Base-by-base conservation (phyloP, 2,113 vertebrate genomes). In the Furnarius figulus region DNA sequence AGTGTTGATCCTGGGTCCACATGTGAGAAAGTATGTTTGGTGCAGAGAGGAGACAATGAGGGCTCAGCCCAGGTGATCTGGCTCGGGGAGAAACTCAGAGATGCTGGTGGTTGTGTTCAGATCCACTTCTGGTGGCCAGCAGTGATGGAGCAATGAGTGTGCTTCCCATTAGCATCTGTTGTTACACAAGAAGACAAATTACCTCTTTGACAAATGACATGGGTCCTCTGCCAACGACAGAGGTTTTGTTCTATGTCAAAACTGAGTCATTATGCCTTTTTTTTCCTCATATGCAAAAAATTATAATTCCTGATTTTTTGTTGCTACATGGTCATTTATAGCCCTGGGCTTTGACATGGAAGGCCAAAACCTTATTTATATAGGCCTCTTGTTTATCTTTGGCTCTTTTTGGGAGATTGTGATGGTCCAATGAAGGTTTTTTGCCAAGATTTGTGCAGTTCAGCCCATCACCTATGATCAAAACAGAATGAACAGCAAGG, bases 161-260 rank as follows among this genome's bases (percentile, higher is more conserved):
- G 73, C 92, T 95, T 94, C 83, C 59, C 44, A 81, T 91, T 90
- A 95, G 28, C 3, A 2, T 80, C 65, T 93, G 47, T 50, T 94
- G 52, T 96, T 95, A 72, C 68, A 81, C 76, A 97, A 95, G 90
- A 93, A 80, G 67, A 75, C 72, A 71, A 66, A 93, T 39, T 80
- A 75, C 55, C 83, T 3, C 74, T 92, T 50, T 93, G 77, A 73
- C 68, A 92, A 92, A 66, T 91, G 74, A 70, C 39, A 2, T 31
- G 24, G 39, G 7, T 94, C 56, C 39, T 66, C 56, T 96, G 87
- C 70, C 93, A 95, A 85, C 27, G 58, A 52, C 39, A 61, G 40
- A 83, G 78, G 31, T 66, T 83, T 76, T 95, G 61, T 77, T 87
- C 59, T 66, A 0, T 94, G 50, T 91, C 68, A 85, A 92, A 84